A percentile compares a stretch with the other conserved stretches of the same genome.
These are phyloP conservation scores for Manis crassicaudata DNA, from an alignment of 2,797 vertebrate genomes.

Conservation along the genomic window DNA sequence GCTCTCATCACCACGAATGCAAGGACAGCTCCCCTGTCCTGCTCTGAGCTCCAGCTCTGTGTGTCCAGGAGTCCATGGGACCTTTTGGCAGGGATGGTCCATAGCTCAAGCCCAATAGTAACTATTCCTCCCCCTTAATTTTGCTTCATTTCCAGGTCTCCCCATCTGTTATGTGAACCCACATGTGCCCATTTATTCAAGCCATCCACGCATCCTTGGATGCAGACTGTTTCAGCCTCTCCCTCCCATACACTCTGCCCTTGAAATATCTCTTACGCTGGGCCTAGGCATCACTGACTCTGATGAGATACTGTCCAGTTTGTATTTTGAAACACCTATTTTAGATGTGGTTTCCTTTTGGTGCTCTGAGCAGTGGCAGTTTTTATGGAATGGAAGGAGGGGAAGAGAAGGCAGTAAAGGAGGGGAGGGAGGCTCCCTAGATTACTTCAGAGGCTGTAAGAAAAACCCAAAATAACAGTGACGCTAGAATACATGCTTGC, in stretches of 20 bases:
- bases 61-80: background rate
- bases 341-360: slow-evolving; percentile 49
- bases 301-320: background rate
- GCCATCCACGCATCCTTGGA: background rate
- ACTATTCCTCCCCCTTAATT: background rate
- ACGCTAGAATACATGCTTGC: background rate
- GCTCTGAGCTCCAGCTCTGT: background rate
- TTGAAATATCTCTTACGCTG: background rate
- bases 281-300: background rate
- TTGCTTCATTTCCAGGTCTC: background rate
- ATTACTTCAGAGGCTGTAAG: slow-evolving; percentile 44
- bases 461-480: slow-evolving; percentile 54
- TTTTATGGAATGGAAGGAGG: background rate
- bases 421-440: slow-evolving; percentile 4
- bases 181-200: background rate
- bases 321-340: slow-evolving; percentile 21
- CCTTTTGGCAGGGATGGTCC: background rate
- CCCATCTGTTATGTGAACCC: no score
- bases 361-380: slow-evolving; percentile 24
- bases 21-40: background rate
- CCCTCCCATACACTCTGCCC: background rate
- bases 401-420: background rate
- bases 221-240: background rate
- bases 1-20: background rate
- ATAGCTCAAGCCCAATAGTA: background rate